A percentile compares a stretch with the other conserved stretches of the same genome.
Conservation (phyloP, 1,140 invertebrate species). For the Holcopasites calliopsidis region DNA sequence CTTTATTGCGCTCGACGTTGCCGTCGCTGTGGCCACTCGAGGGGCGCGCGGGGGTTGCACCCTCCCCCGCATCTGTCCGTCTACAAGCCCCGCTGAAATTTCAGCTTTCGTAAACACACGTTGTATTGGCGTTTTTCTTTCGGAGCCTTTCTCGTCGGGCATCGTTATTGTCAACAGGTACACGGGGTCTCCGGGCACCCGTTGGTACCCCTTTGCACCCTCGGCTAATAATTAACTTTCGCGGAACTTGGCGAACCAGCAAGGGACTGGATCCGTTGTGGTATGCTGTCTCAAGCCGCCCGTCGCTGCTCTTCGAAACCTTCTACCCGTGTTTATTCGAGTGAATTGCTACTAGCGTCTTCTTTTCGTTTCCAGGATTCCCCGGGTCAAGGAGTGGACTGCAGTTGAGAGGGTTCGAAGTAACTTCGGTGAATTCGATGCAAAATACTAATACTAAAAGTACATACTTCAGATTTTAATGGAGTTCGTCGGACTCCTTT, state of each 20-base stretch:
- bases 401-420: not conserved
- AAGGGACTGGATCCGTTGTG: not conserved
- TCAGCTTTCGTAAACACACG: constrained; percentile 43
- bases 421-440: no score
- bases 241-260: not conserved
- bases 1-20: constrained; percentile 43
- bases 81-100: constrained; percentile 22
- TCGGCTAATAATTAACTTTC: constrained; percentile 41
- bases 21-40: constrained; percentile 24
- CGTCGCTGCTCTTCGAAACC: not conserved
- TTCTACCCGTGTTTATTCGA: not conserved
- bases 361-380: not conserved
- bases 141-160: constrained; percentile 11
- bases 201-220: not conserved
- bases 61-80: no score
- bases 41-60: not conserved
- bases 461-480: no score
- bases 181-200: not conserved
- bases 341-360: not conserved
- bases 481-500: no score
- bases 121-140: constrained; percentile 42
- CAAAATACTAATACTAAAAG: no score
- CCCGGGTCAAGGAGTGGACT: no score
- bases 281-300: not conserved
- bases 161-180: constrained; percentile 48